A percentile compares a stretch with the other conserved stretches of the same genome.
These are phyloP conservation scores for Euproctis similis DNA, from an alignment of 2,888 invertebrate genomes.

Conservation along the genomic window DNA sequence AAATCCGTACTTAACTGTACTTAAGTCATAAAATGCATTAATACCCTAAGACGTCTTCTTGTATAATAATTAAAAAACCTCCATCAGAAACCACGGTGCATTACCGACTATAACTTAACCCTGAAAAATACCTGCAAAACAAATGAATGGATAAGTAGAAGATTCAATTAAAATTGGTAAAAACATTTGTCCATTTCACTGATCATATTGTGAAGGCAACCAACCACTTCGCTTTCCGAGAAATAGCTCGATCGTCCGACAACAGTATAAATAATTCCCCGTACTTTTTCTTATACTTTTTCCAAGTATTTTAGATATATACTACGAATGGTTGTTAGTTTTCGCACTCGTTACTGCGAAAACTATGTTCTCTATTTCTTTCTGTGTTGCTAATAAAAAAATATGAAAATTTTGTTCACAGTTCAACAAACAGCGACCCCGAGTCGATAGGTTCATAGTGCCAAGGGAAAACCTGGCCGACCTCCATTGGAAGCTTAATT, in stretches of 20 bases:
- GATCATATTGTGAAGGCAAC: conserved; percentile 29
- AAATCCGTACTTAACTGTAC: too few relatives aligned
- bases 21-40: too few relatives aligned
- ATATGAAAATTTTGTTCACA: conserved; percentile 30
- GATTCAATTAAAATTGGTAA: conserved; percentile 23
- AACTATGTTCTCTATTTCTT: conserved; percentile 31
- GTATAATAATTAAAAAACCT: background rate
- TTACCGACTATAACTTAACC: conserved; percentile 17
- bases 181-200: conserved; percentile 26
- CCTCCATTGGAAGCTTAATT: conserved; percentile 33
- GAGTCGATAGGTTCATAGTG: conserved; percentile 55
- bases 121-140: conserved; percentile 17
- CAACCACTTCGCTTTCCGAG: conserved; percentile 29
- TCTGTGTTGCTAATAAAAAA: conserved; percentile 8
- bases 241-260: conserved; percentile 33
- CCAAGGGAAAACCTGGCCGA: conserved; percentile 45
- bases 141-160: conserved; percentile 26
- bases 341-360: conserved; percentile 33
- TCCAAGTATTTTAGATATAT: conserved; percentile 35
- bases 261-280: conserved; percentile 19
- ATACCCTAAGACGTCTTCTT: too few relatives aligned
- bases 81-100: conserved; percentile 12
- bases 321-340: too few relatives aligned
- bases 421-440: conserved; percentile 39
- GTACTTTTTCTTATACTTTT: conserved; percentile 21